phyloP scores from a whole-genome alignment of 2,888 invertebrate species.

The Lochmaea capreae region DNA sequence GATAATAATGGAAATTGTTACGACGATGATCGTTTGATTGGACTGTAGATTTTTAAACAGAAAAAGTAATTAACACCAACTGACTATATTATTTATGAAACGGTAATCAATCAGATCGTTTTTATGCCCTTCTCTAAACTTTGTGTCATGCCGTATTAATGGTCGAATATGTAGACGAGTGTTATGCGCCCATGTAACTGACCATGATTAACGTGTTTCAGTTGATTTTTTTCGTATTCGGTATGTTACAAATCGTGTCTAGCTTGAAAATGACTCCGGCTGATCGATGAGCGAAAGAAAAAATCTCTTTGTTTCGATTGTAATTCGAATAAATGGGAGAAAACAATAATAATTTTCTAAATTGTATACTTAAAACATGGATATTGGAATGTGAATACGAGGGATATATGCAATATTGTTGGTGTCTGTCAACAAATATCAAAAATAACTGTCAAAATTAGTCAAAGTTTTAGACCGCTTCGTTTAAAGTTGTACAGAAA shows the following conservation, averaged over 20 bases:
- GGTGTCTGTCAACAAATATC: too few species aligned
- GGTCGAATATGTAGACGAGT: slow-evolving; percentile 31
- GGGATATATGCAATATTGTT: too few species aligned
- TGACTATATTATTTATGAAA: slow-evolving; percentile 31
- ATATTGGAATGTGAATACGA: background rate
- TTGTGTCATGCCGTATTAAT: slow-evolving; percentile 33
- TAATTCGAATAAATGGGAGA: background rate
- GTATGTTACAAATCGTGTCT: slow-evolving; percentile 30
- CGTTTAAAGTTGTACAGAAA: too few species aligned
- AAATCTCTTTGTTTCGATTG: background rate
- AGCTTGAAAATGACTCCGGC: slow-evolving; percentile 13
- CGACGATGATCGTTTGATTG: slow-evolving; percentile 17
- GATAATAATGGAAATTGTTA: slow-evolving; percentile 17
- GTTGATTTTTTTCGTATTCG: slow-evolving; percentile 15
- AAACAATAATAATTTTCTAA: background rate
- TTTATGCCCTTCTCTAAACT: slow-evolving; percentile 28
- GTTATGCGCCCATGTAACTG: slow-evolving; percentile 31
- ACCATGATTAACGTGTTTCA: slow-evolving; percentile 35
- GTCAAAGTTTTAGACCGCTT: too few species aligned
- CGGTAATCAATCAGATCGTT: slow-evolving; percentile 35
- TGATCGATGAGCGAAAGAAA: slow-evolving; percentile 28
- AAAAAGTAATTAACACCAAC: slow-evolving; percentile 30
- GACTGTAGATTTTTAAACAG: slow-evolving; percentile 27
- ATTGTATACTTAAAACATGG: background rate
- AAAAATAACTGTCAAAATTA: too few species aligned